phyloP scores from a whole-genome alignment of 2,888 invertebrate genomes.

The Argyra leucocephala region DNA sequence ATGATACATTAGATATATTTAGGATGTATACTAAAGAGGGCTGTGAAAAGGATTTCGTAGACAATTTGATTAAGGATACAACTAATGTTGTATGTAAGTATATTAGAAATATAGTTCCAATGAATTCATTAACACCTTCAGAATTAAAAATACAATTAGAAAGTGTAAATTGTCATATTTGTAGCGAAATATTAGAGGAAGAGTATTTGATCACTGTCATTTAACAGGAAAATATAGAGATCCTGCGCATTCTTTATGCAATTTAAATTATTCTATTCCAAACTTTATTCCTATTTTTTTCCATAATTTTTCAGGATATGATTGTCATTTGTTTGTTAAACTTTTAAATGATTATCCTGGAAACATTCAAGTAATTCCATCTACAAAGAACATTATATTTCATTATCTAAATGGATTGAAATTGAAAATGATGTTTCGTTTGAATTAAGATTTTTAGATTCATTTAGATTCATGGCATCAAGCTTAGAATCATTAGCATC shows the following conservation, averaged over 20 bases:
- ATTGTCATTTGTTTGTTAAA: constrained; percentile 29
- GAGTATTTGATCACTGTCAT: constrained; percentile 19
- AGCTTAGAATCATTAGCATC: constrained; percentile 15
- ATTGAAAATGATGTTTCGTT: not conserved
- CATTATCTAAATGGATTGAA: constrained; percentile 27
- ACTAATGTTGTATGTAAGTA: not conserved
- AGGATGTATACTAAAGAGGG: not conserved
- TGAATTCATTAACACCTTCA: not conserved
- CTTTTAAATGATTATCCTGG: constrained; percentile 17
- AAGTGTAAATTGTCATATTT: not conserved
- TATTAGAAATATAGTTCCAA: not conserved
- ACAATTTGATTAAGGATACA: too few species aligned
- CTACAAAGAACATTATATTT: constrained; percentile 31
- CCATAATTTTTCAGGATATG: constrained; percentile 23
- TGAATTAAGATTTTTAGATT: constrained; percentile 14
- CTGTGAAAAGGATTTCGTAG: not conserved
- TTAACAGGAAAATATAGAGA: constrained; percentile 26
- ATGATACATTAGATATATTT: not conserved
- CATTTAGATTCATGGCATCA: constrained; percentile 13
- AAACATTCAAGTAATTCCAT: constrained; percentile 26
- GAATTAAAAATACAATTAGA: not conserved
- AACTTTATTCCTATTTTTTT: constrained; percentile 14
- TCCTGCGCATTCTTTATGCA: constrained; percentile 15
- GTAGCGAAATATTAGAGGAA: not conserved
- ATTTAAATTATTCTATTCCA: constrained; percentile 10